Conservation (phyloP, 2,888 invertebrate species). For the Caenorhabditis imperialis region DNA sequence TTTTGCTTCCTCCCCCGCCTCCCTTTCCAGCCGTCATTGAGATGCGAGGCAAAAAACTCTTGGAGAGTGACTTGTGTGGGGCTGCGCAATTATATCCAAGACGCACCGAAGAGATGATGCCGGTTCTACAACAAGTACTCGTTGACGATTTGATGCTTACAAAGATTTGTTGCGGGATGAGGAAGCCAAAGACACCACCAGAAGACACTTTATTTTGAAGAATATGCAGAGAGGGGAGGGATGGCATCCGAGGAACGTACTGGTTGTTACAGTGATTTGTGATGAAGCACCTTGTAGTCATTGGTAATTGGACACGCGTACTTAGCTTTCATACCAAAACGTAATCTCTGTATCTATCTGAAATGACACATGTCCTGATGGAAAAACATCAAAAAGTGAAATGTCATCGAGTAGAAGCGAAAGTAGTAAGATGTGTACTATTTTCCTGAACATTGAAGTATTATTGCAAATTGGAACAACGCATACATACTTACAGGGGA, state of each 20-base stretch:
- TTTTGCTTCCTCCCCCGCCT: conserved; percentile 16
- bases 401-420: too few relatives aligned
- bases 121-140: conserved; percentile 56
- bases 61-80: conserved; percentile 49
- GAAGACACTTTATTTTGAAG: conserved; percentile 45
- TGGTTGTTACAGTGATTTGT: conserved; percentile 32
- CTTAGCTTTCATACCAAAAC: conserved; percentile 30
- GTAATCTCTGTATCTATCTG: conserved; percentile 26
- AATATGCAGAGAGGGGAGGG: conserved; percentile 4
- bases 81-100: conserved; percentile 42
- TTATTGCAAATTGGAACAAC: too few relatives aligned
- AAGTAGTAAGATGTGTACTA: too few relatives aligned
- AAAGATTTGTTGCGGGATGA: conserved; percentile 51
- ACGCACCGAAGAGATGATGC: conserved; percentile 51
- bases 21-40: conserved; percentile 48
- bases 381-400: conserved; percentile 1
- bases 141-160: conserved; percentile 55
- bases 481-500: too few relatives aligned
- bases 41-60: conserved; percentile 51
- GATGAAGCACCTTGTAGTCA: conserved; percentile 40
- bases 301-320: conserved; percentile 47
- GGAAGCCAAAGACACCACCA: conserved; percentile 23
- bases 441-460: too few relatives aligned
- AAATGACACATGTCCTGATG: background rate
- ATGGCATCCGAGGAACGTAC: too few relatives aligned